Evolutionary conservation across 2,113 vertebrate genomes (phyloP), one percentile per base, ranked within the genome.

Genomic region (Etheostoma spectabile): DNA sequence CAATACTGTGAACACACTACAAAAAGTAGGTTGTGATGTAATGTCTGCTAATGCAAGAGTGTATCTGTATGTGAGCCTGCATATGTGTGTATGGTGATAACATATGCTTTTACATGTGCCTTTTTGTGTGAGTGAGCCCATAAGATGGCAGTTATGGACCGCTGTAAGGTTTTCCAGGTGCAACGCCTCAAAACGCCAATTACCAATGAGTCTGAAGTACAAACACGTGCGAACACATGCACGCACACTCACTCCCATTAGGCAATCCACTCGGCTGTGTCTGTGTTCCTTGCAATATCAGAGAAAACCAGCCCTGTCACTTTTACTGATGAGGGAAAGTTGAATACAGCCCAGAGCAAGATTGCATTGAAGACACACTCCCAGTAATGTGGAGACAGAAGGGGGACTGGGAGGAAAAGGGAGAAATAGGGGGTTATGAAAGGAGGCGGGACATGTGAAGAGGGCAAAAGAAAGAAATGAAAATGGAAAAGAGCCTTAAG

Each of bases 11-110:
- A 82, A 88, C n/a, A 33, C 42, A 30, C 52, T 65, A 63, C 51
- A 21, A 81, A 91, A 93, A 92, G 80, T 90, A 88, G 93, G 88
- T 86, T 30, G 69, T 90, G 91, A 91, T 55, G 73, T 91, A 92
- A 93, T 80, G 49, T 74, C 76, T 86, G 82, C 86, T 90, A 83
- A 90, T 85, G 84, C 83, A 33, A 88, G 82, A 85, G 33, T 65
- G 52, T 65, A 22, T 60, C 51, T 67, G 35, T 70, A 15, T 62
- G 24, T 61, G n/a, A 64, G 14, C 48, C 60, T 64, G 21, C 52
- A 14, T 62, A 30, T 69, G 79, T 79, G 75, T 71, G 52, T 49
- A 27, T 69, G 49, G 64, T 63, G 42, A 65, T 27, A 69, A 82
- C 76, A 82, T 71, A 67, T 80, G 60, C 8, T 33, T 86, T 52